These are phyloP conservation scores for Aythya fuligula DNA, from an alignment of 2,797 vertebrate species.

Conservation along the genomic window DNA sequence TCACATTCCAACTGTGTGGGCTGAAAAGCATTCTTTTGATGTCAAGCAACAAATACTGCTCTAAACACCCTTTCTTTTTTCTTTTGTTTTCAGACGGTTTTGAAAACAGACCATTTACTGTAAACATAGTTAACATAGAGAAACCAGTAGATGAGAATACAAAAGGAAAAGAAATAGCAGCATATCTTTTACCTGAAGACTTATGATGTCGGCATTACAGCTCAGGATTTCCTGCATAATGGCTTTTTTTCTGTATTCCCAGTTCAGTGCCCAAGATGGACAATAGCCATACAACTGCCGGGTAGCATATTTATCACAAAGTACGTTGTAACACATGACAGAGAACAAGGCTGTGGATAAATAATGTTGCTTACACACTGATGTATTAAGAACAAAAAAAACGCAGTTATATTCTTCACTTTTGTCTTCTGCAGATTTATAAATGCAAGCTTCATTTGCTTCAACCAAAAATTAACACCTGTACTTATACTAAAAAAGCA, in stretches of 20 bases:
- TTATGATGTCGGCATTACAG: slow-evolving; percentile 96
- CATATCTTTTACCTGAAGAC: slow-evolving; percentile 89
- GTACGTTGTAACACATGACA: slow-evolving; percentile 99
- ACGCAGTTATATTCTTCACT: not conserved
- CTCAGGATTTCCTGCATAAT: slow-evolving; percentile 98
- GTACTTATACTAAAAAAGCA: not conserved
- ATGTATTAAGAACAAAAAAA: not conserved
- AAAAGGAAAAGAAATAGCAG: not conserved
- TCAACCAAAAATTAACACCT: not conserved
- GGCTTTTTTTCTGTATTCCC: slow-evolving; percentile 99
- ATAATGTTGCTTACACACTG: not conserved
- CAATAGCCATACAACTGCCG: slow-evolving; percentile 98
- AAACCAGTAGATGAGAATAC: not conserved
- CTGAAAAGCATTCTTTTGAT: slow-evolving; percentile 53
- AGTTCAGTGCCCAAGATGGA: slow-evolving; percentile 95
- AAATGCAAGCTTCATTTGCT: not conserved
- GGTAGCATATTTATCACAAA: slow-evolving; percentile 98
- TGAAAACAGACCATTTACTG: not conserved
- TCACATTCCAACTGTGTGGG: slow-evolving; percentile 16
- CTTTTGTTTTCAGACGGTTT: slow-evolving; percentile 32
- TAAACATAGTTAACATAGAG: not conserved
- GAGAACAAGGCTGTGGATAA: slow-evolving; percentile 90
- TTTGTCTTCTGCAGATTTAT: not conserved
- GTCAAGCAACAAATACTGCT: slow-evolving; percentile 41
- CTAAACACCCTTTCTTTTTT: not conserved